phyloP scores from a whole-genome alignment of 2,113 vertebrate species.

The human (Homo sapiens) region DNA sequence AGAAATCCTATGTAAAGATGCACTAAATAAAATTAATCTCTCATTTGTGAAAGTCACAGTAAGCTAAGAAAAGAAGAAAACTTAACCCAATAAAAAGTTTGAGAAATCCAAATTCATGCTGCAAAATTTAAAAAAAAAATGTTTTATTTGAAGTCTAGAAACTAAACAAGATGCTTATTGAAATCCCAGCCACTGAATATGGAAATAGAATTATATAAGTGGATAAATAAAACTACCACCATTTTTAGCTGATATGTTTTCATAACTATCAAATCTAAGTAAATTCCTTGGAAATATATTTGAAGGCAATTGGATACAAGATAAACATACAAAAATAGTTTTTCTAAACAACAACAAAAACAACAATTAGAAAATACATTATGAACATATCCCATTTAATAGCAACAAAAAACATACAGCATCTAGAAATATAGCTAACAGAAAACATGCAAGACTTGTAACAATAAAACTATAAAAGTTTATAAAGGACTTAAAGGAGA shows the following conservation, averaged over 20 bases:
- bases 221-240: background rate
- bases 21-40: background rate
- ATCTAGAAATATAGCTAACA: background rate
- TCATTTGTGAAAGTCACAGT: background rate
- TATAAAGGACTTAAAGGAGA: background rate
- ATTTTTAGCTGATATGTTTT: background rate
- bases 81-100: background rate
- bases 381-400: background rate
- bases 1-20: background rate
- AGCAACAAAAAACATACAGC: background rate
- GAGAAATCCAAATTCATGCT: background rate
- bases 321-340: conserved; percentile 33
- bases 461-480: background rate
- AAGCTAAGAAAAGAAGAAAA: background rate
- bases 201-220: background rate
- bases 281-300: background rate
- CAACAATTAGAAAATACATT: background rate
- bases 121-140: background rate
- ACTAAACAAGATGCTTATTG: background rate
- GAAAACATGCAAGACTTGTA: background rate
- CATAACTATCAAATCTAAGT: background rate
- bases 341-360: background rate
- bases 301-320: background rate
- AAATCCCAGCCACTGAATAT: background rate
- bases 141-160: background rate